Conservation (phyloP, 2,888 invertebrate species). For the Cephus rjabovi region DNA sequence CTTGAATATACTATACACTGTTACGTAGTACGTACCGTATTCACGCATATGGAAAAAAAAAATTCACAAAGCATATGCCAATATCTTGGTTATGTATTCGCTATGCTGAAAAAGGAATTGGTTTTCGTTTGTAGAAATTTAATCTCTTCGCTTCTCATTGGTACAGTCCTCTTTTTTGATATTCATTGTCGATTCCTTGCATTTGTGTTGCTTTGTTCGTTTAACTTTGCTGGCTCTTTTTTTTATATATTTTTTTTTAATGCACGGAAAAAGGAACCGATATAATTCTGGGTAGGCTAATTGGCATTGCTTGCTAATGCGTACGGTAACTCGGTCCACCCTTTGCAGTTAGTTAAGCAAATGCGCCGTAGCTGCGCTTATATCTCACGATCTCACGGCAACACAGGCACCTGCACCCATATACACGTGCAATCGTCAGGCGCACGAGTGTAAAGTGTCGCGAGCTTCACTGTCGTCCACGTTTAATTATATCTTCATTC, state of each 20-base stretch:
- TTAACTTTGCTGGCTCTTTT: neutral
- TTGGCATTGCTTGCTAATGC: neutral
- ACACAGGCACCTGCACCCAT: neutral
- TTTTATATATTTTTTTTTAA: too few species aligned
- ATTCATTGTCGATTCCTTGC: neutral
- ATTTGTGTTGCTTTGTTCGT: neutral
- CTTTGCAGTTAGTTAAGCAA: constrained; percentile 7
- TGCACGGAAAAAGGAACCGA: neutral
- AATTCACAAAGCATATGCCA: neutral
- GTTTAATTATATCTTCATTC: neutral
- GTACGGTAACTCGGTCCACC: neutral
- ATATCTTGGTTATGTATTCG: neutral
- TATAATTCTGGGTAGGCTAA: neutral
- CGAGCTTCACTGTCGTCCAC: neutral
- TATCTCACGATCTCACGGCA: constrained; percentile 9
- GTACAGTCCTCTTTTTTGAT: neutral
- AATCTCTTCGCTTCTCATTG: neutral
- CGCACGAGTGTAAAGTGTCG: neutral
- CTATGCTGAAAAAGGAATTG: neutral
- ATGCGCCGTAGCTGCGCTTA: neutral
- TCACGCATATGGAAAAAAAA: neutral
- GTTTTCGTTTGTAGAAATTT: neutral
- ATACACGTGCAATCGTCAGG: neutral
- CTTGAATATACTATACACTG: constrained; percentile 14
- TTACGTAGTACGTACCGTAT: constrained; percentile 14